Evolutionary conservation across 2,888 invertebrate genomes (phyloP).

Genomic region (Thera britannica): DNA sequence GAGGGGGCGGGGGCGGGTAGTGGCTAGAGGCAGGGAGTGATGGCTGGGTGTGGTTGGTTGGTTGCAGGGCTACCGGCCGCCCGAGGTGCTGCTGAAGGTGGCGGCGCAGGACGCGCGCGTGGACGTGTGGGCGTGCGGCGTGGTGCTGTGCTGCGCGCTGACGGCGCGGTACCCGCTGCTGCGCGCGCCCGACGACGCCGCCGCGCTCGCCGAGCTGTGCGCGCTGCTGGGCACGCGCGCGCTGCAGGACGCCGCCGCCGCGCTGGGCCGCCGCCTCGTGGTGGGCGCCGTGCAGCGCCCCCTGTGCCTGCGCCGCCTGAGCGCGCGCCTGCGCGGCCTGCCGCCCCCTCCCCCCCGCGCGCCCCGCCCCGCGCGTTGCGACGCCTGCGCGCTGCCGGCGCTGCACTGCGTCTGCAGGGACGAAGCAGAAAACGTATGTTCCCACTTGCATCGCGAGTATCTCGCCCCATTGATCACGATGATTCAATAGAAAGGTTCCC

Average conservation of each 20-base stretch:
- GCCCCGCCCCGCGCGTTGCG: conserved; percentile 36
- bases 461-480: too few relatives aligned
- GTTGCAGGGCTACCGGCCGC: conserved; percentile 23
- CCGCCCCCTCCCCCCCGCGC: conserved; percentile 32
- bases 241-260: conserved; percentile 87
- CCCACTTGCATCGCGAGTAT: too few relatives aligned
- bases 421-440: conserved; percentile 45
- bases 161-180: conserved; percentile 94
- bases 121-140: conserved; percentile 95
- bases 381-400: conserved; percentile 42
- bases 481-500: too few relatives aligned
- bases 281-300: conserved; percentile 55
- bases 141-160: conserved; percentile 89
- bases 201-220: conserved; percentile 93
- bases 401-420: conserved; percentile 61
- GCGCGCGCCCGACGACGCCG: conserved; percentile 88
- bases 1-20: not conserved
- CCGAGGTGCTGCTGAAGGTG: conserved; percentile 88
- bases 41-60: not conserved
- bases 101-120: conserved; percentile 93
- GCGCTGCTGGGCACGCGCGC: conserved; percentile 90
- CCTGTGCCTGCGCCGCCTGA: conserved; percentile 40
- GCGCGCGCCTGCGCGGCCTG: conserved; percentile 31
- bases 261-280: conserved; percentile 63
- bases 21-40: too few relatives aligned